These are phyloP conservation scores for Dascyllus trimaculatus DNA, from an alignment of 2,113 vertebrate genomes.

Conservation along the genomic window DNA sequence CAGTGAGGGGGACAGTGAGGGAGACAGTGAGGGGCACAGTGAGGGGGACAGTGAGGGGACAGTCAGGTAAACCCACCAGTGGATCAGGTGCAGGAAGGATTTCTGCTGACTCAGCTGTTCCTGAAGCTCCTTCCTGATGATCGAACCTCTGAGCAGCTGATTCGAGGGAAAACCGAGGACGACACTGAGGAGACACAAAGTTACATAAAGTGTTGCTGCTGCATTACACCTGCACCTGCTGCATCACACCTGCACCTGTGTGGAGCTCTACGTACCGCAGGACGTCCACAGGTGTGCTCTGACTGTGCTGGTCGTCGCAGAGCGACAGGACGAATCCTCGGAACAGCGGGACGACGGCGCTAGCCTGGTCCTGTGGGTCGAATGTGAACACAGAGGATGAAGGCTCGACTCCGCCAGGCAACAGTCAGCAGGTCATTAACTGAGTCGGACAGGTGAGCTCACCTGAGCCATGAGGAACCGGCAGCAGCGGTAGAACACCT, in stretches of 20 bases:
- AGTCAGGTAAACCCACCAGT: constrained; percentile 86
- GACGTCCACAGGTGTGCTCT: constrained; percentile 85
- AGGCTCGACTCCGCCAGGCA: no score
- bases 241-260: no score
- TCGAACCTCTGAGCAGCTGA: constrained; percentile 84
- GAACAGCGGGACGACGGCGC: constrained; percentile 87
- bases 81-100: constrained; percentile 91
- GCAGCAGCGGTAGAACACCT: constrained; percentile 91
- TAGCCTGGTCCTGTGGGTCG: constrained; percentile 83
- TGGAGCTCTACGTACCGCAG: constrained; percentile 80
- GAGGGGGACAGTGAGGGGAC: no score
- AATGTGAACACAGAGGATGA: no score
- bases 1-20: no score
- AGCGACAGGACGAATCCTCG: constrained; percentile 90
- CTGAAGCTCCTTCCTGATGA: constrained; percentile 86
- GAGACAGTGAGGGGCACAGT: not conserved
- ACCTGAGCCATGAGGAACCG: constrained; percentile 93
- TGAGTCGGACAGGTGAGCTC: constrained; percentile 28
- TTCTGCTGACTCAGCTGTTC: constrained; percentile 87
- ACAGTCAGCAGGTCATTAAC: no score
- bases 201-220: no score
- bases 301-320: constrained; percentile 86
- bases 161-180: constrained; percentile 90
- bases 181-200: constrained; percentile 79
- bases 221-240: no score